A percentile compares a stretch with the other conserved stretches of the same genome.
Evolutionary conservation across 2,797 vertebrate species (phyloP).

Genomic region (Clarias pachynema): DNA sequence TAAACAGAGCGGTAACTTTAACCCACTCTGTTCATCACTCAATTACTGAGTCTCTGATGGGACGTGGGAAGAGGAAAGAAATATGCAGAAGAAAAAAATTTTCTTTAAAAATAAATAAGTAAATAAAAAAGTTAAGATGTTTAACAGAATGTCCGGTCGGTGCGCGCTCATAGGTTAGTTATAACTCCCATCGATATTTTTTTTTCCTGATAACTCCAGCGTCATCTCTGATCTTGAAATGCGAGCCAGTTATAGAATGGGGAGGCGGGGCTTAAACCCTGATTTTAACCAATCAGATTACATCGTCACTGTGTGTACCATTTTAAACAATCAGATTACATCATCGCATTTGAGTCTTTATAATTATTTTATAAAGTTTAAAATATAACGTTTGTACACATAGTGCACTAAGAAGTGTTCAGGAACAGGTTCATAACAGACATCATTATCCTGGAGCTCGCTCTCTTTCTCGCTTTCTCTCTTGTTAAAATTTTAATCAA

Average conservation of each 20-base stretch:
- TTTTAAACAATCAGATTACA: not conserved
- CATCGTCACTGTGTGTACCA: no score
- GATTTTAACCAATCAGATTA: no score
- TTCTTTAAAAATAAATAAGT: not conserved
- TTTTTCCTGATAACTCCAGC: no score
- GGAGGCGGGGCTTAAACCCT: no score
- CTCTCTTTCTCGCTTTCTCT: not conserved
- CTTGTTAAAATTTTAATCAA: constrained; percentile 19
- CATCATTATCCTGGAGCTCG: no score
- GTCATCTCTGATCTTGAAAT: no score
- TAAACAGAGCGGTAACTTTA: not conserved
- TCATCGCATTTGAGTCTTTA: not conserved
- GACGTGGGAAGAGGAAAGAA: no score
- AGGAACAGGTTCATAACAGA: not conserved
- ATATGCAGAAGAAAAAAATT: not conserved
- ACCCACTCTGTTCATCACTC: no score
- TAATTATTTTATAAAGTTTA: not conserved
- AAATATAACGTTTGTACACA: not conserved
- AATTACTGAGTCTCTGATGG: not conserved
- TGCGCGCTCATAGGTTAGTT: no score
- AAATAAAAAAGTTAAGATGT: not conserved
- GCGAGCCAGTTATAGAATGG: no score
- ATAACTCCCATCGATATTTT: no score
- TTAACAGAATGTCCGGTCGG: no score
- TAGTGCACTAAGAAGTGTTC: not conserved